A percentile compares a stretch with the other conserved stretches of the same genome.
phyloP scores from a whole-genome alignment of 1,140 invertebrate genomes.

The Latrodectus geometricus region DNA sequence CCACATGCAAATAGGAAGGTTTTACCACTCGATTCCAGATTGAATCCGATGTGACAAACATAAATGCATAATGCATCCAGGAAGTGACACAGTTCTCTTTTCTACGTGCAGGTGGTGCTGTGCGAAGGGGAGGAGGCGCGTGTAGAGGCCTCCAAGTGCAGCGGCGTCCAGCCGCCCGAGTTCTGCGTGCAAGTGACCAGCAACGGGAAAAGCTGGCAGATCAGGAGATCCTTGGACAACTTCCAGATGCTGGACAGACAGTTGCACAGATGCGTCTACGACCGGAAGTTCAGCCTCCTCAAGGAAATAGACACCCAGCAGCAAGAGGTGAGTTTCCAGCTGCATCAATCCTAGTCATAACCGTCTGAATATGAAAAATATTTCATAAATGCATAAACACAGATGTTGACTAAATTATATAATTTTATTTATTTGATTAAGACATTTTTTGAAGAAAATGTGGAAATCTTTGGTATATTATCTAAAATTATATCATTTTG shows the following conservation, averaged over 20 bases:
- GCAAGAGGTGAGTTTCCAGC: slow-evolving; percentile 30
- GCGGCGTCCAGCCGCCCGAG: slow-evolving; percentile 20
- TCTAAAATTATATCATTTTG: too few relatives aligned
- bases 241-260: slow-evolving; percentile 91
- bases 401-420: too few relatives aligned
- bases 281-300: slow-evolving; percentile 80
- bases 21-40: not conserved
- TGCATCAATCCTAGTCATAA: not conserved
- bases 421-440: too few relatives aligned
- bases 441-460: too few relatives aligned
- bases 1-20: not conserved
- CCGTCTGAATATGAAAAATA: too few relatives aligned
- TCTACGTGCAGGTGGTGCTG: slow-evolving; percentile 21
- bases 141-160: not conserved
- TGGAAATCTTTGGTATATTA: too few relatives aligned
- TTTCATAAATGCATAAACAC: too few relatives aligned
- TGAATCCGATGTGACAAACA: not conserved
- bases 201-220: slow-evolving; percentile 68
- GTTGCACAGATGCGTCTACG: slow-evolving; percentile 94
- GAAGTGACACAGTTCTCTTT: slow-evolving; percentile 44
- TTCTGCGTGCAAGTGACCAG: slow-evolving; percentile 61
- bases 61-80: slow-evolving; percentile 40
- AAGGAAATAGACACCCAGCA: slow-evolving; percentile 29
- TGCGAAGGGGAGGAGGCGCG: slow-evolving; percentile 24
- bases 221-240: slow-evolving; percentile 74